Evolutionary conservation across 2,888 invertebrate genomes (phyloP), one percentile per base, ranked within the genome.

Genomic region (Liopterus haemorrhoidalis): DNA sequence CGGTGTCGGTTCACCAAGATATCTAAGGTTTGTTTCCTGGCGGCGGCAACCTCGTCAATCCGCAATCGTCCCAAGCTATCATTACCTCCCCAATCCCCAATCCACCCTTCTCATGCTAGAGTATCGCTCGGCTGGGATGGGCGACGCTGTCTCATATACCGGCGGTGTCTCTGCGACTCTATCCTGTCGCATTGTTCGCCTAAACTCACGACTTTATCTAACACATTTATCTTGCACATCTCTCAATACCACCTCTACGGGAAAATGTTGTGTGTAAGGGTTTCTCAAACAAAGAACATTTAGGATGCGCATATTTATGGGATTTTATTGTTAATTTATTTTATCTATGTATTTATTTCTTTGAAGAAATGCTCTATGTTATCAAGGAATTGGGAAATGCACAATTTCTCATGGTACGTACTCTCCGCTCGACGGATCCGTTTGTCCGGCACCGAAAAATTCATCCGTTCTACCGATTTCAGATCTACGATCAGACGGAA

Each of bases 211-310:
- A 38, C 32, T 38, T 45, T 45, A 45, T 45, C 45, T 45, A 14
- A 18, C 39, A 39, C 45, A 45, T 45, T 45, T 45, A 45, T 45
- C 45, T 39, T 15, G 33, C 45, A 39, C 44, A 38, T 45, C 45
- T 39, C 45, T 45, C 45, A 44, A 42, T 42, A 28, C 16, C 25
- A 28, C 33, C 32, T n/a, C n/a, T n/a, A n/a, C n/a, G n/a, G n/a
- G n/a, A n/a, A n/a, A n/a, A n/a, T n/a, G n/a, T n/a, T n/a, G n/a
- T n/a, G n/a, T n/a, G n/a, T n/a, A n/a, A n/a, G n/a, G n/a, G n/a
- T n/a, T n/a, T n/a, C n/a, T n/a, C n/a, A n/a, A n/a, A n/a, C n/a
- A n/a, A n/a, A n/a, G n/a, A n/a, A n/a, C n/a, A n/a, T n/a, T n/a
- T n/a, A n/a, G n/a, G n/a, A n/a, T n/a, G n/a, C n/a, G n/a, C n/a